Percentiles rank a stretch among this genome's conserved stretches.
Evolutionary conservation across 2,113 vertebrate genomes (phyloP).

Genomic region (Eclectus roratus): DNA sequence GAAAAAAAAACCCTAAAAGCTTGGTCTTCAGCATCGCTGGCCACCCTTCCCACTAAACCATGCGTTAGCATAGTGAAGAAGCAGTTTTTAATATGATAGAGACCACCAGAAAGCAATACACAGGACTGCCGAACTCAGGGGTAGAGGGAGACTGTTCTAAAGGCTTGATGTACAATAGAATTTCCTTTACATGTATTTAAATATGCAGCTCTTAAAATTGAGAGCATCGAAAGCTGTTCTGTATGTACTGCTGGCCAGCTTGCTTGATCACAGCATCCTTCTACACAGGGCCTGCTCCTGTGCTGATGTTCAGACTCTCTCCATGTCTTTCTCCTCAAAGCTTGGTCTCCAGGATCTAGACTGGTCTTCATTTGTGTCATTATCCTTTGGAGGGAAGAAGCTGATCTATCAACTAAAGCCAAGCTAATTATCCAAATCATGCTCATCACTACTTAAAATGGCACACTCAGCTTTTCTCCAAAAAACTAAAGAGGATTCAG

Average conservation of each 20-base stretch:
- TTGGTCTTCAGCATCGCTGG: background rate
- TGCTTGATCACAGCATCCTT: background rate
- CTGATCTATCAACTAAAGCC: background rate
- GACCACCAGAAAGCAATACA: background rate
- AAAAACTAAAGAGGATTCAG: background rate
- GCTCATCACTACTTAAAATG: background rate
- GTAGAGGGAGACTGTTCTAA: background rate
- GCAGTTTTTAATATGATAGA: background rate
- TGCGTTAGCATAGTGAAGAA: background rate
- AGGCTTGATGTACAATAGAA: background rate
- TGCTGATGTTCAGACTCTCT: background rate
- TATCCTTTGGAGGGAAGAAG: background rate
- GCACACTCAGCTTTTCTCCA: background rate
- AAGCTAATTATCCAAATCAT: background rate
- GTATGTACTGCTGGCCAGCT: background rate
- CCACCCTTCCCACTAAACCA: background rate
- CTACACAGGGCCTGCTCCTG: background rate
- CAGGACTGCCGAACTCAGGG: background rate
- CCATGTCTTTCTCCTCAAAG: background rate
- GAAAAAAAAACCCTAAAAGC: background rate
- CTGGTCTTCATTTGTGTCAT: background rate
- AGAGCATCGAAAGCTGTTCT: background rate
- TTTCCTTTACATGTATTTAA: background rate
- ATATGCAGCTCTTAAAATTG: background rate
- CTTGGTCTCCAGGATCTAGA: background rate